Conservation (phyloP, 37 sponge, comb jelly and placozoan species). For the Halisarca cf. caerulea region DNA sequence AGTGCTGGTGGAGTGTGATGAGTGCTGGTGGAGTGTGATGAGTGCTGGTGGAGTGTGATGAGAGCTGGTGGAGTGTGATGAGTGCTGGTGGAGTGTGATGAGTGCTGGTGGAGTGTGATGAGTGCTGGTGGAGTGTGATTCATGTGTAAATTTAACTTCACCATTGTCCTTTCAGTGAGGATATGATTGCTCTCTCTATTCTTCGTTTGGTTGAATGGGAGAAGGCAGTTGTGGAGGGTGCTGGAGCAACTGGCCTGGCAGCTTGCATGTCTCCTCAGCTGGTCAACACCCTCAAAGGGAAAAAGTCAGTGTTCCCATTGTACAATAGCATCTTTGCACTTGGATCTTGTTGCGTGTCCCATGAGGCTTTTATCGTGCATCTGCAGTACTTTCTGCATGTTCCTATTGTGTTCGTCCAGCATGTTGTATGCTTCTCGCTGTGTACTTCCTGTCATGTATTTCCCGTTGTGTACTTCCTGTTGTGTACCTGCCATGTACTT, state of each 20-base stretch:
- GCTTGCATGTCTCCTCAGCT: slow-evolving; percentile 79
- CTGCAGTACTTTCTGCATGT: not conserved
- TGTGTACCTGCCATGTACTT: no score
- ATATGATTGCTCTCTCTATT: slow-evolving; percentile 79
- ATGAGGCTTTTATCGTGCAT: not conserved
- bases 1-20: slow-evolving; percentile 10
- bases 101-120: slow-evolving; percentile 32
- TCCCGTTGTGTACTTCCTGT: no score
- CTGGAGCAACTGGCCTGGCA: slow-evolving; percentile 82
- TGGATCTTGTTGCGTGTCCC: not conserved
- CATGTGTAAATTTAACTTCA: not conserved
- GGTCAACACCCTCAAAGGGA: slow-evolving; percentile 60
- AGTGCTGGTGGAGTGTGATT: slow-evolving; percentile 5
- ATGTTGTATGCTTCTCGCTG: no score
- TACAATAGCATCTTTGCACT: not conserved
- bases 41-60: slow-evolving; percentile 10
- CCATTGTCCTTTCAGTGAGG: slow-evolving; percentile 39
- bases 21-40: slow-evolving; percentile 32
- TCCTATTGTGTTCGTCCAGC: no score
- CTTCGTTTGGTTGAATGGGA: slow-evolving; percentile 80
- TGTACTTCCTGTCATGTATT: no score
- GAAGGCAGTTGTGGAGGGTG: slow-evolving; percentile 89
- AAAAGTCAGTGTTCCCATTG: slow-evolving; percentile 68
- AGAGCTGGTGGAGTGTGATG: slow-evolving; percentile 32
- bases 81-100: slow-evolving; percentile 10